Percentiles rank a stretch among this genome's conserved stretches.
Evolutionary conservation across 2,888 invertebrate species (phyloP).

Genomic region (Sclerodermus sp.): DNA sequence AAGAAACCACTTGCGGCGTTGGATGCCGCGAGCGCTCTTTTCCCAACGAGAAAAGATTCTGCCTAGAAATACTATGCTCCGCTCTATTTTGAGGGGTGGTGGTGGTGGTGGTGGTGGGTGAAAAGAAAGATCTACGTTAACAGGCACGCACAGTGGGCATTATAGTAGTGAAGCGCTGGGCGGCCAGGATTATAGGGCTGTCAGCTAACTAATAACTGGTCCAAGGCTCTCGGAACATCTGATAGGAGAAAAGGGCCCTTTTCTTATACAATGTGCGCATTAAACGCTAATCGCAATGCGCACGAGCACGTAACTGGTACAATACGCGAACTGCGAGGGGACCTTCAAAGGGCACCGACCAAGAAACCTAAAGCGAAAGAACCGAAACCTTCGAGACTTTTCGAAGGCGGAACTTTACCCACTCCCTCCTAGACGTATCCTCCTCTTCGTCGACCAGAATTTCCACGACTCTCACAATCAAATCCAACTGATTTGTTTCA

Average conservation of each 20-base stretch:
- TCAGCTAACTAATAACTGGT: constrained; percentile 55
- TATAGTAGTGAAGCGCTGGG: constrained; percentile 19
- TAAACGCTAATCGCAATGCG: constrained; percentile 54
- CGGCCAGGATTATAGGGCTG: constrained; percentile 52
- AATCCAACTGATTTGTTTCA: no score
- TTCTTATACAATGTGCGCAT: constrained; percentile 51
- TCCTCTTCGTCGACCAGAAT: no score
- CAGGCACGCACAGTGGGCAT: constrained; percentile 43
- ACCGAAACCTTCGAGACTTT: no score
- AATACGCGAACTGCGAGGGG: constrained; percentile 23
- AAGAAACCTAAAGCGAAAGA: neutral
- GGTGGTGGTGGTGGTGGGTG: no score
- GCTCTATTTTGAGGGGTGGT: no score
- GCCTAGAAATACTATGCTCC: no score
- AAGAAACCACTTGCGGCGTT: no score
- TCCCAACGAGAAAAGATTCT: no score
- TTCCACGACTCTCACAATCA: no score
- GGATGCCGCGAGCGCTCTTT: no score
- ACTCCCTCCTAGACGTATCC: no score
- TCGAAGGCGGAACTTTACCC: no score
- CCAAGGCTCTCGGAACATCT: constrained; percentile 42
- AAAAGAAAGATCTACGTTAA: constrained; percentile 29
- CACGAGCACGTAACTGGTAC: constrained; percentile 31
- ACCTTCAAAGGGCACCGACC: constrained; percentile 39
- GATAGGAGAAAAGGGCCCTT: constrained; percentile 49